Evolutionary conservation across 2,888 invertebrate genomes (phyloP), one percentile per base, ranked within the genome.

Genomic region (Brachycybe producta): DNA sequence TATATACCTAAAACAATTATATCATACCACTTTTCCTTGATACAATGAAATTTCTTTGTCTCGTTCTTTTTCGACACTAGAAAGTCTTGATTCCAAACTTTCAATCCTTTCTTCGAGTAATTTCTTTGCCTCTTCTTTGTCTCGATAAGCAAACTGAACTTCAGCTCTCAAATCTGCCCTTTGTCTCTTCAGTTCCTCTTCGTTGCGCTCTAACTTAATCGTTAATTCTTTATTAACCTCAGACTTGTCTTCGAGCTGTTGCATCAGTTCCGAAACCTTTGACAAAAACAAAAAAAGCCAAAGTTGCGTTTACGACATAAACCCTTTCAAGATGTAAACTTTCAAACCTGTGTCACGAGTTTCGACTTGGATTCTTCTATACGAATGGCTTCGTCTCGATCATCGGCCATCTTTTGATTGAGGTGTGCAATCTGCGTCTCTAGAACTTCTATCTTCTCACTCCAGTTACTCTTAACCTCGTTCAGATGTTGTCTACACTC

Each of bases 391-490:
- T 67, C n/a, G n/a, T n/a, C n/a, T n/a, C n/a, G n/a, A n/a, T n/a
- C n/a, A n/a, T n/a, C 67, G 4, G 60, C 60, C 23, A 66, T 66
- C 57, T 67, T 67, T 17, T 60, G 51, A 57, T 65, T 67, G n/a
- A 67, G 58, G 55, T 67, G 62, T n/a, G 63, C 60, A 47, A 84
- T 82, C 76, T 91, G 90, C n/a, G 85, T 85, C 65, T 91, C 90
- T 35, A 90, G 69, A 59, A 90, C 90, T 66, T 88, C 87, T 13
- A 84, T n/a, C n/a, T n/a, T n/a, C n/a, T n/a, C 83, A 61, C 87
- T 88, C 90, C 90, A 90, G 0, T 84, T 84, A 1, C 84, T 84
- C 65, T 91, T 90, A 57, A 90, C 85, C 61, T 90, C 87, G 0
- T 84, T 81, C 28, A 90, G 70, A 65, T 90, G 88, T 62, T 87